Conservation (phyloP, 1,140 invertebrate genomes). For the Acromyrmex charruanus region DNA sequence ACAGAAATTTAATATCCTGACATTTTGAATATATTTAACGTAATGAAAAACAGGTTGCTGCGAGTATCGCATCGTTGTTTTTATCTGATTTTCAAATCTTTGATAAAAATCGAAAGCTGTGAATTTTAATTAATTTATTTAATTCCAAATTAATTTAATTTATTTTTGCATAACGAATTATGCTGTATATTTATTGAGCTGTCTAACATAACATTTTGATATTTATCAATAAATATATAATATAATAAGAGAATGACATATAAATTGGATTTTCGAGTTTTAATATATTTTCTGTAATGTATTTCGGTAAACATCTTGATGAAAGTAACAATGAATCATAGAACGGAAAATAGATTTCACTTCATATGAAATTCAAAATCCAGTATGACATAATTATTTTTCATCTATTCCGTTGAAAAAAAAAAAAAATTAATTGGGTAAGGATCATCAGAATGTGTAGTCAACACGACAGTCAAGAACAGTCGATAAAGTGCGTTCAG, state of each 20-base stretch:
- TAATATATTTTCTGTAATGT: not conserved
- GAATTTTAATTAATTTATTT: not conserved
- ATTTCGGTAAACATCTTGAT: not conserved
- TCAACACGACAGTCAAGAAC: not conserved
- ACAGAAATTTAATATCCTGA: constrained; percentile 23
- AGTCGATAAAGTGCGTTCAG: constrained; percentile 17
- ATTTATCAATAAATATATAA: not conserved
- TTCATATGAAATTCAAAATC: not conserved
- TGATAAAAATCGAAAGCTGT: not conserved
- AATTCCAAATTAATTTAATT: not conserved
- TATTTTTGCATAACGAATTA: not conserved
- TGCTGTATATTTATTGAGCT: not conserved
- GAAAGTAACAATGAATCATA: not conserved
- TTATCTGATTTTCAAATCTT: not conserved
- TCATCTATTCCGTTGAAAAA: not conserved
- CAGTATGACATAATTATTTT: not conserved
- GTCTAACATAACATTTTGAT: not conserved
- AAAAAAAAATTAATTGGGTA: not conserved
- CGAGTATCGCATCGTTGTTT: not conserved
- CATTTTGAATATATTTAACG: not conserved
- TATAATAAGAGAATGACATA: not conserved
- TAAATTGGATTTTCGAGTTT: not conserved
- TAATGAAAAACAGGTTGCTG: no score
- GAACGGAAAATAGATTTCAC: not conserved
- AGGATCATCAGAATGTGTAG: not conserved